Conservation (phyloP, 2,113 vertebrate genomes). For the Myxocyprinus asiaticus region DNA sequence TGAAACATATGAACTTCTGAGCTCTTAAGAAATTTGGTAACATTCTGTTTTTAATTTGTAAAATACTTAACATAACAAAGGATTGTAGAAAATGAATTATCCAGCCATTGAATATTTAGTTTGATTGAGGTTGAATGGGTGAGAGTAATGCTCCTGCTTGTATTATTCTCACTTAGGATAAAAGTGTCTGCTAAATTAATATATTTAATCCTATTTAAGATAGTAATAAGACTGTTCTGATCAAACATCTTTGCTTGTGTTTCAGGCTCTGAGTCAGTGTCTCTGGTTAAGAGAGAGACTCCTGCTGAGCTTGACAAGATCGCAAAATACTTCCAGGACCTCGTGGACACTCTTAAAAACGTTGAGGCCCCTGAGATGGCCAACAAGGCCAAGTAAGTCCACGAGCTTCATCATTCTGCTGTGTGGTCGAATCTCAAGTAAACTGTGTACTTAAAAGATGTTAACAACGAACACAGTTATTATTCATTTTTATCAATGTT, state of each 20-base stretch:
- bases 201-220: background rate
- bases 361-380: conserved; percentile 52
- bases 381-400: conserved; percentile 55
- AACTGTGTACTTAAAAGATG: background rate
- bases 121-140: conserved; percentile 8
- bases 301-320: conserved; percentile 58
- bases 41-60: background rate
- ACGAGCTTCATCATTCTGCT: background rate
- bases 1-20: background rate
- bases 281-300: conserved; percentile 64
- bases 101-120: background rate
- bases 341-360: conserved; percentile 64
- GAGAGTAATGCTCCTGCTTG: background rate
- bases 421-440: background rate
- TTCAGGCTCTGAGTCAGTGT: conserved; percentile 61
- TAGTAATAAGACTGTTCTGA: background rate
- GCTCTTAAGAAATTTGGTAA: background rate
- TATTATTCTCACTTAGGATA: too few relatives aligned
- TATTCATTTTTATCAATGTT: background rate
- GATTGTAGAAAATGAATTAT: background rate
- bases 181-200: too few relatives aligned
- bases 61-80: background rate
- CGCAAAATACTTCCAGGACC: conserved; percentile 57
- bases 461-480: background rate
- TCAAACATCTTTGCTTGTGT: conserved; percentile 1